Evolutionary conservation across 2,113 vertebrate species (phyloP).

Genomic region (Corvus hawaiiensis): DNA sequence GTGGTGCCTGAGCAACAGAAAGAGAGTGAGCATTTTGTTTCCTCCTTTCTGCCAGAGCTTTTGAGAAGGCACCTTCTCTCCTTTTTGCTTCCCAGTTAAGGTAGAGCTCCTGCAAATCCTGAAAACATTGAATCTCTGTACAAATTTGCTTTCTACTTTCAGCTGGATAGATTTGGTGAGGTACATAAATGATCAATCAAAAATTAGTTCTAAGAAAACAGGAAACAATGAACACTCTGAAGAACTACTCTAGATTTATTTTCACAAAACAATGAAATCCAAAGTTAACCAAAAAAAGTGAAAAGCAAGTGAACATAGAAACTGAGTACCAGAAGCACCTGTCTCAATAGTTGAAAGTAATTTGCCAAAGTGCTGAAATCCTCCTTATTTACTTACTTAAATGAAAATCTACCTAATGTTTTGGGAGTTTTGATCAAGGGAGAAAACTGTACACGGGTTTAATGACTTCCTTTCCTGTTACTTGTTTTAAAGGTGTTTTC

Average conservation of each 20-base stretch:
- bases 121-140: not conserved
- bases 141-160: not conserved
- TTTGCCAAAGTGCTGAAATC: not conserved
- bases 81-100: not conserved
- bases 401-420: not conserved
- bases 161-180: not conserved
- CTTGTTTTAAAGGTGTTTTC: constrained; percentile 61
- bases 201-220: not conserved
- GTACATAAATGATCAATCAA: not conserved
- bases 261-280: not conserved
- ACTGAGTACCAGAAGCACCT: not conserved
- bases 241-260: not conserved
- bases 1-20: not conserved
- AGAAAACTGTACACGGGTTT: not conserved
- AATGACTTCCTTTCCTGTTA: not conserved
- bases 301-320: not conserved
- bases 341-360: not conserved
- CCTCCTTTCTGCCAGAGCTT: not conserved
- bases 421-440: not conserved
- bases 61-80: not conserved
- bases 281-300: not conserved
- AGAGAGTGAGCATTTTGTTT: not conserved
- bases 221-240: not conserved
- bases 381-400: not conserved
- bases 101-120: not conserved